Evolutionary conservation across 2,113 vertebrate species (phyloP).

Genomic region (Hyperopisus bebe): DNA sequence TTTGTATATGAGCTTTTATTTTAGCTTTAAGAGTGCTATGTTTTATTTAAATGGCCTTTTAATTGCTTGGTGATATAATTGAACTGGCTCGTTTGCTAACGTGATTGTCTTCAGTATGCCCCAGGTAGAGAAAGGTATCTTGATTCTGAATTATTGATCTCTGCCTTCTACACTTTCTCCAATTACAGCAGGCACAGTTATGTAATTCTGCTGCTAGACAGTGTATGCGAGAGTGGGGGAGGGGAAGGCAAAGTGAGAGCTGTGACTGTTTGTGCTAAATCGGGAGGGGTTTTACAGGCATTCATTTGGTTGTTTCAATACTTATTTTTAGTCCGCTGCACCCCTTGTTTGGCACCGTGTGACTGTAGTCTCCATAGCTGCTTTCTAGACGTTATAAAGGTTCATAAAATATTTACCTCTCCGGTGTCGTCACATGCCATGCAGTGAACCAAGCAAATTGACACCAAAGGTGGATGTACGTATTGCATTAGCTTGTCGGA

Average conservation of each 20-base stretch:
- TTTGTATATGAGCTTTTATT: not conserved
- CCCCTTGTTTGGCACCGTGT: not conserved
- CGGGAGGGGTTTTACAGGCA: slow-evolving; percentile 4
- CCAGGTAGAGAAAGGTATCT: not conserved
- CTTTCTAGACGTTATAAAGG: not conserved
- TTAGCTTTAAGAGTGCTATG: not conserved
- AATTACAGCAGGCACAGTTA: slow-evolving; percentile 27
- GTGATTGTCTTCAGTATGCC: not conserved
- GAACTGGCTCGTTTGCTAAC: not conserved
- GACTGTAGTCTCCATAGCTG: not conserved
- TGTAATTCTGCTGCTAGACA: slow-evolving; percentile 21
- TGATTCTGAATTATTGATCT: slow-evolving; percentile 24
- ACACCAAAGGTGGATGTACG: not conserved
- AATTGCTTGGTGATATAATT: not conserved
- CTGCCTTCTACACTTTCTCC: slow-evolving; percentile 11
- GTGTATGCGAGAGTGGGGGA: slow-evolving; percentile 1
- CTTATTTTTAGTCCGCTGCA: slow-evolving; percentile 1
- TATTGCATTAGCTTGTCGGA: not conserved
- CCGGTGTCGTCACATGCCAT: not conserved
- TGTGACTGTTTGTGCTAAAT: slow-evolving; percentile 7
- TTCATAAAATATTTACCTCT: slow-evolving; percentile 2
- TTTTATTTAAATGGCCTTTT: not conserved
- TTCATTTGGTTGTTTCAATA: not conserved
- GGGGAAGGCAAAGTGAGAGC: not conserved
- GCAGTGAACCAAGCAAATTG: not conserved